A percentile compares a stretch with the other conserved stretches of the same genome.
Evolutionary conservation across 2,113 vertebrate genomes (phyloP).

Genomic region (Corvus cornix): DNA sequence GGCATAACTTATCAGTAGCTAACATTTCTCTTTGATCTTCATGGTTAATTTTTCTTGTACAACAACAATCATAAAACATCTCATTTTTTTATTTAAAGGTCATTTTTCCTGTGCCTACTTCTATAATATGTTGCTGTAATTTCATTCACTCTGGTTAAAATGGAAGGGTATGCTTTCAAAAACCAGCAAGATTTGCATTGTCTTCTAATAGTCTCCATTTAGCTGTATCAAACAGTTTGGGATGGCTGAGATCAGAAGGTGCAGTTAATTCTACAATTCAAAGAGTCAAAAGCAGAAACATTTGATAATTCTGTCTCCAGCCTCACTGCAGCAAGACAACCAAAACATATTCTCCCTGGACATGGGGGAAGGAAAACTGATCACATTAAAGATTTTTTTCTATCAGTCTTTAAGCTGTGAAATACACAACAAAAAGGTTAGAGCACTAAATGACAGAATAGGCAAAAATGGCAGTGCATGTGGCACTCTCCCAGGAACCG

Average conservation of each 20-base stretch:
- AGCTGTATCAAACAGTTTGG: background rate
- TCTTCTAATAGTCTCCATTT: background rate
- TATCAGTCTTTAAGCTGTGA: constrained; percentile 4
- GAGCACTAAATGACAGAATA: constrained; percentile 21
- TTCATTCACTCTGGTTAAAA: background rate
- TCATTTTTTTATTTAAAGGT: background rate
- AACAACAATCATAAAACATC: background rate
- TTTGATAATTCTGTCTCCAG: background rate
- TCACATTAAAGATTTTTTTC: background rate
- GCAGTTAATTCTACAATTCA: background rate
- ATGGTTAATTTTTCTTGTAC: background rate
- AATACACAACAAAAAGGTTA: background rate
- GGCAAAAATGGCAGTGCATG: background rate
- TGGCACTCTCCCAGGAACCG: background rate
- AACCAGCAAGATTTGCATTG: background rate
- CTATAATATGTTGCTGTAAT: background rate
- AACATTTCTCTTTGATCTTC: background rate
- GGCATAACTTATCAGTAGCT: background rate
- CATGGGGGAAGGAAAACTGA: background rate
- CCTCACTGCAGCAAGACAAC: background rate
- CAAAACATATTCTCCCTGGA: background rate
- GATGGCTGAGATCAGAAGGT: background rate
- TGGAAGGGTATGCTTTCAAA: background rate
- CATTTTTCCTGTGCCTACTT: background rate
- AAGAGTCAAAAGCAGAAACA: background rate